Evolutionary conservation across 2,797 vertebrate species (phyloP), one percentile per base, ranked within the genome.

Genomic region (Glossophaga mutica): DNA sequence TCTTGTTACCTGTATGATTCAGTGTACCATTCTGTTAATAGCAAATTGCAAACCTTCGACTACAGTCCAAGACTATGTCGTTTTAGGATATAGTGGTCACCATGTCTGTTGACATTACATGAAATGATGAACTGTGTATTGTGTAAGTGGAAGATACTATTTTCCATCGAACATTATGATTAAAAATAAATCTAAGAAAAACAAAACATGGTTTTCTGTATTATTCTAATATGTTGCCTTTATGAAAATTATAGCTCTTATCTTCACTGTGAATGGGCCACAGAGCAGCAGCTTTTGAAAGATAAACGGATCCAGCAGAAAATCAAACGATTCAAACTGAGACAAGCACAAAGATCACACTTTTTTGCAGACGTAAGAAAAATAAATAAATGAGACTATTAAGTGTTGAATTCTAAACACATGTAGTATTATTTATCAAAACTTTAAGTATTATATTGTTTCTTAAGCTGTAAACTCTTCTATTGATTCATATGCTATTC

Each of bases 221-320:
- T 87, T 26, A 52, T 97, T 90, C 97, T 84, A 95, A 96, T 96
- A 79, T 89, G 32, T 81, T 95, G 62, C 89, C 97, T 98, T 88
- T 95, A 37, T 97, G 86, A 91, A 97, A 94, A 95, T 97, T 98
- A 89, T 97, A 99, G 99, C 98, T 99, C 99, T 86, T 99, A 99
- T 98, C 99, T 99, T 96, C 99, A 99, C 98, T 99, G 99, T 98
- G 99, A 99, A 98, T 99, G 99, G 99, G 99, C 99, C 97, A 99
- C 99, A 81, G 99, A 99, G 98, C 99, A 99, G 97, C 99, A 99
- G 73, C 99, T 99, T 98, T 98, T 98, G 98, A 99, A 99, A 98
- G 99, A 99, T 99, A 99, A 99, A 99, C 99, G 99, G 98, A 99
- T 99, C 98, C 99, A 99, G 98, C 99, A 99, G 99, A 99, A 99